Evolutionary conservation across 2,113 vertebrate species (phyloP).

Genomic region (Myotis lucifugus): DNA sequence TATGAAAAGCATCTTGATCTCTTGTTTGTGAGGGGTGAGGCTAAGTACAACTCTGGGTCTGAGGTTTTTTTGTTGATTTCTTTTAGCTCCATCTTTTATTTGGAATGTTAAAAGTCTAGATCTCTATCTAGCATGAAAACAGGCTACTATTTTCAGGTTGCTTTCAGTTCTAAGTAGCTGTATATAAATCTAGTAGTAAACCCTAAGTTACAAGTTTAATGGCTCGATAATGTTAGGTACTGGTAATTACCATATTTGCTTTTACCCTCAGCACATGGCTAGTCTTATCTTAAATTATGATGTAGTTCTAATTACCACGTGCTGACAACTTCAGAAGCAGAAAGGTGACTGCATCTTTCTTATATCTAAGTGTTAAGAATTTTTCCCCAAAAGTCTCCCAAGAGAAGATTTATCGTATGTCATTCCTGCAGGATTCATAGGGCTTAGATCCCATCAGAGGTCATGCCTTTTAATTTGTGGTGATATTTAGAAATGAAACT

Average conservation of each 20-base stretch:
- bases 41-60: not conserved
- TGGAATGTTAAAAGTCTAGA: not conserved
- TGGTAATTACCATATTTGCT: not conserved
- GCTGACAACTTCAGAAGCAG: not conserved
- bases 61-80: not conserved
- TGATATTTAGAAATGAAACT: not conserved
- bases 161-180: not conserved
- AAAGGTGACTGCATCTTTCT: not conserved
- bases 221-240: not conserved
- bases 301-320: not conserved
- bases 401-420: not conserved
- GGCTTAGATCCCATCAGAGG: not conserved
- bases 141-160: not conserved
- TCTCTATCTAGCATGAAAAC: not conserved
- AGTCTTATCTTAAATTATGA: not conserved
- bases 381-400: not conserved
- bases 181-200: not conserved
- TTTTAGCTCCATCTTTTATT: not conserved
- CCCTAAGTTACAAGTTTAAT: not conserved
- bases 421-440: not conserved
- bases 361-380: not conserved
- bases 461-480: not conserved
- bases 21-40: not conserved
- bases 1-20: conserved; percentile 70
- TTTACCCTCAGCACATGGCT: not conserved